phyloP scores from a whole-genome alignment of 2,888 invertebrate genomes.

The Galerucella pusilla region DNA sequence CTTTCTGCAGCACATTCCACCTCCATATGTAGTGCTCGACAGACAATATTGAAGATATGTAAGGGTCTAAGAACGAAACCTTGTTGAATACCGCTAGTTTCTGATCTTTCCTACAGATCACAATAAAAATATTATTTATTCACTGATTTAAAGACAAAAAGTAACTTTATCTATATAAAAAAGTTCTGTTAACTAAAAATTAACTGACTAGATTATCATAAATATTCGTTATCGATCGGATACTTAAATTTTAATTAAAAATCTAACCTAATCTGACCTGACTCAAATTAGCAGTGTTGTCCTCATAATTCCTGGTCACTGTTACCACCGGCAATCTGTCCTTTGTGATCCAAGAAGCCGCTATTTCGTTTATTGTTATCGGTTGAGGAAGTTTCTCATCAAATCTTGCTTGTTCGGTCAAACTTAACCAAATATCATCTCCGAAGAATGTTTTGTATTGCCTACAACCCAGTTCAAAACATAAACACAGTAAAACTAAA shows the following conservation, averaged over 20 bases:
- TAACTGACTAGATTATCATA: background rate
- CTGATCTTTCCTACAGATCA: no score
- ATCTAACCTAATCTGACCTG: slow-evolving; percentile 67
- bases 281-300: slow-evolving; percentile 71
- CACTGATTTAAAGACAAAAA: no score
- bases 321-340: slow-evolving; percentile 82
- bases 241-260: slow-evolving; percentile 3
- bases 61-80: no score
- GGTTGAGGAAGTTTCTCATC: slow-evolving; percentile 70
- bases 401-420: slow-evolving; percentile 75
- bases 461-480: slow-evolving; percentile 59
- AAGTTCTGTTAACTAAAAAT: no score
- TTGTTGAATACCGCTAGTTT: no score
- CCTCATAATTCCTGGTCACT: slow-evolving; percentile 75
- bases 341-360: slow-evolving; percentile 84
- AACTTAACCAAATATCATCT: slow-evolving; percentile 81
- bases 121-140: no score
- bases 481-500: slow-evolving; percentile 12
- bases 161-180: no score
- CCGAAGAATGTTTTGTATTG: slow-evolving; percentile 81
- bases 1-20: no score
- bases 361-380: slow-evolving; percentile 76
- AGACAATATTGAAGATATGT: no score
- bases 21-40: no score
- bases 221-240: background rate